Evolutionary conservation across 53 echinoderm and acorn worm species (phyloP), one percentile per base, ranked within the genome.

Genomic region (Astropecten irregularis): DNA sequence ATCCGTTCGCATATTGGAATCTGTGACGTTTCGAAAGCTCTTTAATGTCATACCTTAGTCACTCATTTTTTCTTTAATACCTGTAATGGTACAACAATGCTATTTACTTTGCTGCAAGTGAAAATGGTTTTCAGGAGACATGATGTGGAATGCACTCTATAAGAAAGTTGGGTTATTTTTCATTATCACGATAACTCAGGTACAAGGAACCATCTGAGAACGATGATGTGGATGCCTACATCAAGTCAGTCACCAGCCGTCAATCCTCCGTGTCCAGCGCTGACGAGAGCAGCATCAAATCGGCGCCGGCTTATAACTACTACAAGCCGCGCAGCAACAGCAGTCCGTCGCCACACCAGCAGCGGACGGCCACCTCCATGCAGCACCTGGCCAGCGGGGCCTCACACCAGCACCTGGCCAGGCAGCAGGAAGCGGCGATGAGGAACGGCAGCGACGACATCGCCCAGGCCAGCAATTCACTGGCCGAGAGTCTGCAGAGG

Each of bases 401-500:
- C 30, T 54, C 36, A 14, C 58, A 46, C 64, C 51, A 23, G 34
- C 85, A 81, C 19, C 64, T 69, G 42, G 15, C 49, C 40, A 16
- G 59, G 13, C 18, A 63, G 36, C 40, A 40, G 65, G 37, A 58
- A 20, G 46, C 37, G 57, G 20, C 37, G 42, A 81, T 69, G 46
- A 69, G 88, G 65, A 76, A 73, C 46, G 76, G 76, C 14, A 86
- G 69, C 34, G 88, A 77, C 7, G 88, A 88, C 48, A 81, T 91
- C 30, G 91, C 91, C 29, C 88, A 91, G 81, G 91, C 88, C 7
- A 91, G 91, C 82, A 91, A 84, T 81, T 84, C 88, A 10, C 77
- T 91, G 30, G 91, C 88, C 1, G 88, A 91, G 81, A 91, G 79
- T 47, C 72, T 91, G 23, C 91, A 91, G 72, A 69, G 91, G 63